Base-by-base conservation (phyloP, 2,797 vertebrate genomes). In the Coregonus suidteri region DNA sequence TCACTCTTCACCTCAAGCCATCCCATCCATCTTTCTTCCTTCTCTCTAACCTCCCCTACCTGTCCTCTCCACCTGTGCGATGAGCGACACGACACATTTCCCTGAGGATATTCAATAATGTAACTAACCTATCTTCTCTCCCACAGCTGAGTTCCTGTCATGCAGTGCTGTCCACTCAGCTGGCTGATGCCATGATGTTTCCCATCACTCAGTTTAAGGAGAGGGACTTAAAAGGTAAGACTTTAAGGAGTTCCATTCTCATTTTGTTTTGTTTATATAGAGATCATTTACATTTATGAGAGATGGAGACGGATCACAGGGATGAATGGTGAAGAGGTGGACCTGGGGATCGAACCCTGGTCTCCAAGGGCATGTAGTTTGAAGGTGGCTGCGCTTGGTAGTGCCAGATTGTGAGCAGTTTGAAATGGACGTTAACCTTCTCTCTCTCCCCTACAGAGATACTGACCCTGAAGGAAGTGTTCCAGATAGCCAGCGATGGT, bases 141-240 rank as follows among this genome's bases (percentile, higher is more conserved):
- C 18, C 82, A 53, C 84, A 99, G 98, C 93, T 99, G 88, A 99
- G 98, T 88, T 99, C 98, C 85, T 99, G 97, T 87, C 97, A 99
- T 25, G 98, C 98, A 0, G 97, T 99, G 73, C 92, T 99, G 83
- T 99, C 98, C 85, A 99, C 98, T 15, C 98, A 99, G 69, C 95
- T 99, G 59, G 98, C 97, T 0, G 98, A 99, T 77, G 98, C 98
- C 80, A 99, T 99, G 98, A 99, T 99, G 97, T 99, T 99, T 86
- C 98, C 98, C 64, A 95, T 99, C 87, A 96, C 96, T 62, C 98
- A 99, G 90, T 99, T 99, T 91, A 98, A 97, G 91, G 98, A 99
- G 93, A 94, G 97, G 88, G 97, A 99, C 87, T 91, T 99, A 78
- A 99, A 98, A 94, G 98, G 98, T 98, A 95, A 53, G 5, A 70